phyloP scores from a whole-genome alignment of 2,797 vertebrate genomes.

The Pelochelys cantorii region DNA sequence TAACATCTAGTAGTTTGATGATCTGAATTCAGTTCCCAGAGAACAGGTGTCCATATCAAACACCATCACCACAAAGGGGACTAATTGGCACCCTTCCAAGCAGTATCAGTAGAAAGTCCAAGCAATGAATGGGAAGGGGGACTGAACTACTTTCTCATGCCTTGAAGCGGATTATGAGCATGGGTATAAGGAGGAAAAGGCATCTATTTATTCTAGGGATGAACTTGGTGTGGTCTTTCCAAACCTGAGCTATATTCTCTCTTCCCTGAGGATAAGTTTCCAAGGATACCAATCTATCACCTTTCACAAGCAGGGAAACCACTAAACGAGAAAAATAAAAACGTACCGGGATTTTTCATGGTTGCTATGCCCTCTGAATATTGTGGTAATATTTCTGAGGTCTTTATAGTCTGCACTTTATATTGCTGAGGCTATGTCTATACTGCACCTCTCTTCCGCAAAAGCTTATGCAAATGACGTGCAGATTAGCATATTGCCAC shows the following conservation, averaged over 20 bases:
- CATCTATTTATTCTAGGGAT: fast-evolving
- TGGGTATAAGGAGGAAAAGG: neutral
- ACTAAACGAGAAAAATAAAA: neutral
- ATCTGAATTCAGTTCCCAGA: neutral
- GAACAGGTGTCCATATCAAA: neutral
- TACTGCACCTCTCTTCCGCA: no score
- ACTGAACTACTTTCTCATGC: neutral
- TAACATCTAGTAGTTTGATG: neutral
- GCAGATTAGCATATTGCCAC: no score
- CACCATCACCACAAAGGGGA: neutral
- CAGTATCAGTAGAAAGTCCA: neutral
- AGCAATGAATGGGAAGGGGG: neutral
- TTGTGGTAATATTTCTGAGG: neutral
- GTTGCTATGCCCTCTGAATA: neutral
- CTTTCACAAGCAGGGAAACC: neutral
- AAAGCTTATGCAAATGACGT: no score
- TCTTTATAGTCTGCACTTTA: neutral
- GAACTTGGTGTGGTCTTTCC: fast-evolving
- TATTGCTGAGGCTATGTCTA: fast-evolving
- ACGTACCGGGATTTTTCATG: neutral
- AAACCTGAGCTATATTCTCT: neutral
- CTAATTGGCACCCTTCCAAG: neutral
- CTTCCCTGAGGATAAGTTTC: neutral
- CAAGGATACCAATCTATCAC: neutral
- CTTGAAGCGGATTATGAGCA: no score